Percentiles rank a stretch among this genome's conserved stretches.
Conservation (phyloP, 2,888 invertebrate genomes). For the Erannis defoliaria region DNA sequence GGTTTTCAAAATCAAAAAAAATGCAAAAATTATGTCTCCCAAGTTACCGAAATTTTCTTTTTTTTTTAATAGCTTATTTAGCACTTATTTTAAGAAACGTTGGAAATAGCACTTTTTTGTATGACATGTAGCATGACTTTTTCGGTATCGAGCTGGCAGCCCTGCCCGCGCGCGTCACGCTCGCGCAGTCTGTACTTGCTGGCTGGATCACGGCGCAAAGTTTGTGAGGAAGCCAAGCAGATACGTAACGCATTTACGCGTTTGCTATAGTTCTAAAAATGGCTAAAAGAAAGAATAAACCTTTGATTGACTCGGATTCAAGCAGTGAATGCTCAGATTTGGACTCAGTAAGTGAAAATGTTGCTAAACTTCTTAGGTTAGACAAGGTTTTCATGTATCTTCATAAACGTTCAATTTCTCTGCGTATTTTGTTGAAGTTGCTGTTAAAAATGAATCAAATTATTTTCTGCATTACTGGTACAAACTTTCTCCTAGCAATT, state of each 20-base stretch:
- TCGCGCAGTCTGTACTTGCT: not conserved
- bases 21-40: no score
- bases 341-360: constrained; percentile 90
- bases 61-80: no score
- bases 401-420: constrained; percentile 74
- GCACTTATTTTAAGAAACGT: no score
- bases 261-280: constrained; percentile 75
- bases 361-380: constrained; percentile 56
- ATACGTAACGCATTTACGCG: constrained; percentile 51
- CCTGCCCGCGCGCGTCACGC: no score
- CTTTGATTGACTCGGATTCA: constrained; percentile 93
- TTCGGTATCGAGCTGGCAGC: no score
- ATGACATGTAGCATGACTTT: no score
- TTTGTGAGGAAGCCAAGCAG: constrained; percentile 47
- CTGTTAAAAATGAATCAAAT: constrained; percentile 58
- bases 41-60: no score
- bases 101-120: no score
- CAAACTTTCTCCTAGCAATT: constrained; percentile 3
- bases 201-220: not conserved
- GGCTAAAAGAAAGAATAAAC: constrained; percentile 95
- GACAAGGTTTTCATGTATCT: constrained; percentile 59
- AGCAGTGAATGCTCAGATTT: constrained; percentile 94
- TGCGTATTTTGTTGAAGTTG: constrained; percentile 75
- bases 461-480: constrained; percentile 47
- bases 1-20: no score